phyloP scores from a whole-genome alignment of 2,113 vertebrate species.

The Gopherus evgoodei region DNA sequence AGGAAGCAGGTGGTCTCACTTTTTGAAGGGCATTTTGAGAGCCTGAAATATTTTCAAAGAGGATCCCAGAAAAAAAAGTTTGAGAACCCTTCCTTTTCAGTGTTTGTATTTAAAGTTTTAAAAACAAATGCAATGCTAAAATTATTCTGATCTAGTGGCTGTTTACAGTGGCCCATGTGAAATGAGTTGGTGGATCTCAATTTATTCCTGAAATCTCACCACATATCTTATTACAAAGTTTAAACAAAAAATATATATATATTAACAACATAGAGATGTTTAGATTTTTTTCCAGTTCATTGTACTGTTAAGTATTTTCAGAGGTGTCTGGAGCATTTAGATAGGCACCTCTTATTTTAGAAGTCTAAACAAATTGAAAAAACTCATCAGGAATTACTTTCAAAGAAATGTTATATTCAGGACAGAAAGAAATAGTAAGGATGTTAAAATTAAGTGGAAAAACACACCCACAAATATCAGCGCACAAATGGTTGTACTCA shows the following conservation, averaged over 20 bases:
- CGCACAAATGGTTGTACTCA: not conserved
- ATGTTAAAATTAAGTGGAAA: not conserved
- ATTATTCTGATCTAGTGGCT: not conserved
- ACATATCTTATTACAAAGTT: not conserved
- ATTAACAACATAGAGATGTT: not conserved
- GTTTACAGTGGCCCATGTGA: not conserved
- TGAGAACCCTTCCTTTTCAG: no score
- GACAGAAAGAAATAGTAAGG: not conserved
- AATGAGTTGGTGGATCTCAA: not conserved
- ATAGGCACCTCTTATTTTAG: not conserved
- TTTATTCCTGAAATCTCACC: not conserved
- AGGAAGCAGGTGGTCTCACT: no score
- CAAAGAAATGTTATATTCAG: not conserved
- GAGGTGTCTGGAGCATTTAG: not conserved
- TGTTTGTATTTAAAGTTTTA: not conserved
- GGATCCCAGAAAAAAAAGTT: no score
- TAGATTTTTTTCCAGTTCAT: not conserved
- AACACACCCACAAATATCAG: not conserved
- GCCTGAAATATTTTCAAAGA: no score
- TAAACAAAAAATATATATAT: not conserved
- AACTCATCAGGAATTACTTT: rapidly evolving
- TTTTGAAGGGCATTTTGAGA: no score
- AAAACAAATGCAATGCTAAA: not conserved
- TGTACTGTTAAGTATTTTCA: not conserved
- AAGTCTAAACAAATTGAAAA: not conserved